phyloP scores from a whole-genome alignment of 2,113 vertebrate genomes.

The Eurypyga helias region DNA sequence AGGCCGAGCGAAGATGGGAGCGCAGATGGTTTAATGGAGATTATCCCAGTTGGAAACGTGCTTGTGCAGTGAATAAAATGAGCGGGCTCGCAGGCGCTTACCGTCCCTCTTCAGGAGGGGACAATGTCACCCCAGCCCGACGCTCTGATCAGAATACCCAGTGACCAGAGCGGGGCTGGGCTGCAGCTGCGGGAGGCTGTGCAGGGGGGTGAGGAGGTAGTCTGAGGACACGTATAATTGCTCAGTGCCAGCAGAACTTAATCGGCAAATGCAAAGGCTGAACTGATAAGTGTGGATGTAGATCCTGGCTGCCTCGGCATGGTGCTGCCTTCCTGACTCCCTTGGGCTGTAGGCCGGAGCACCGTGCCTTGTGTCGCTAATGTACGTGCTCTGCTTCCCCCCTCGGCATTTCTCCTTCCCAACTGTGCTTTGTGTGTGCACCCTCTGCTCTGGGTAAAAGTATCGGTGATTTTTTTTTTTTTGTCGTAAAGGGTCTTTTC shows the following conservation, averaged over 20 bases:
- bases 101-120: constrained; percentile 66
- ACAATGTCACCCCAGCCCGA: constrained; percentile 63
- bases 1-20: not conserved
- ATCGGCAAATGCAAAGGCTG: not conserved
- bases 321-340: not conserved
- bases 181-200: not conserved
- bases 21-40: constrained; percentile 85
- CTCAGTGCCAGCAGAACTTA: not conserved
- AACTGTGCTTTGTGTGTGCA: not conserved
- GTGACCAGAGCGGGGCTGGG: not conserved
- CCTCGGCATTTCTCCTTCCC: not conserved
- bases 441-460: not conserved
- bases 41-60: constrained; percentile 81
- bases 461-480: not conserved
- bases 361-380: not conserved
- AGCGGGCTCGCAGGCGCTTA: constrained; percentile 37
- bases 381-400: not conserved
- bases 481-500: not conserved
- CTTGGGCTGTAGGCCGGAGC: not conserved
- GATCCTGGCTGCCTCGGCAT: rapidly evolving
- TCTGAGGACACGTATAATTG: not conserved
- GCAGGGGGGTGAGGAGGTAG: not conserved
- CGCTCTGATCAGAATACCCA: constrained; percentile 42
- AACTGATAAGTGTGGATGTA: not conserved
- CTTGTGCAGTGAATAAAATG: constrained; percentile 73